Evolutionary conservation across 2,797 vertebrate genomes (phyloP), one percentile per base, ranked within the genome.

Genomic region (Sebastes elongatus): DNA sequence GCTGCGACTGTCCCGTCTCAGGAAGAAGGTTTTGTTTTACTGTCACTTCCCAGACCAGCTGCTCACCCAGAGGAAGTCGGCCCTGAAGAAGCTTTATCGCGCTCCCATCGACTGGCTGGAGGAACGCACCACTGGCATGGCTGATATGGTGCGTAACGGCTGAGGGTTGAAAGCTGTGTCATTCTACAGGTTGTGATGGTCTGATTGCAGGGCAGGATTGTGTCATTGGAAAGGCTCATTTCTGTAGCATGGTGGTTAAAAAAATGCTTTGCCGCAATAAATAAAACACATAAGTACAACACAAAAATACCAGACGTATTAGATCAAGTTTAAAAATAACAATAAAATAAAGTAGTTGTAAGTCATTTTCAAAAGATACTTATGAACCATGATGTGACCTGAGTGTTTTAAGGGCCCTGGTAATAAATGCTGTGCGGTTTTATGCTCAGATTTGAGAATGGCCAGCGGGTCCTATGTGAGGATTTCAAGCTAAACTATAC

Each of bases 21-120:
- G 84, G 33, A 99, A 99, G 94, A 99, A 97, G 90, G 96, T 99
- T 87, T 93, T 99, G 69, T 99, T 99, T 87, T 99, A 99, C 94
- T 99, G 99, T 91, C 99, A 99, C 93, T 99, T 99, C 76, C 99
- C 99, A 0, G 99, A 99, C 86, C 96, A 98, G 80, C 96, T 99
- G 14, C 95, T 99, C 76, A 97, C 97, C 46, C 94, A 96, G 88
- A 96, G 98, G 74, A 96, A 92, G 53, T 98, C 97, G 0, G 10
- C 94, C 22, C 84, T 98, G 10, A 99, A 99, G 84, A 94, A 91
- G 53, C 82, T 99, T 4, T 99, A 99, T 89, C 96, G 99, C 0
- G 87, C 94, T 13, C 98, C 97, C 0, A 96, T 99, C 0, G 98
- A 99, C 94, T 97, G 97, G 96, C 76, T 99, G 77, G 99, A 98